These are phyloP conservation scores for Laothoe populi DNA, from an alignment of 2,888 invertebrate species.

Conservation along the genomic window DNA sequence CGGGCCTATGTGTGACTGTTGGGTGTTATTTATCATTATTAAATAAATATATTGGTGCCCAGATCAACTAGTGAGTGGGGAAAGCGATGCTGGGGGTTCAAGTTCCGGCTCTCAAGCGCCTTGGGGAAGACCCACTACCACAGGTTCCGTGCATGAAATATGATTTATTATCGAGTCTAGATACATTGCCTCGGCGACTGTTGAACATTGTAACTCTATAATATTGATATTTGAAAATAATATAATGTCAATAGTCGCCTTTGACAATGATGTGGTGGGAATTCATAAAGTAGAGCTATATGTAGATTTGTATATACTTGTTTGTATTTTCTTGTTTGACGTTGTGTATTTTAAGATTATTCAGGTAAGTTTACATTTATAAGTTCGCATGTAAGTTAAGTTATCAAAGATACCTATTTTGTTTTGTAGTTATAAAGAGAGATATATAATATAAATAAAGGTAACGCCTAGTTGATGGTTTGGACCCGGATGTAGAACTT, in stretches of 20 bases:
- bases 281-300: constrained; percentile 3
- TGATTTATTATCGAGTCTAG: constrained; percentile 28
- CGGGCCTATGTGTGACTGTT: too few relatives aligned
- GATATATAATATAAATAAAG: constrained; percentile 1
- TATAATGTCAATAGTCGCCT: constrained; percentile 16
- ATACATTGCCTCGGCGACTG: constrained; percentile 16
- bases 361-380: neutral
- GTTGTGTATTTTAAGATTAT: neutral
- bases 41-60: constrained; percentile 50
- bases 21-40: too few relatives aligned
- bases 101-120: constrained; percentile 67
- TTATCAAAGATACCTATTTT: neutral
- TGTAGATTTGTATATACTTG: neutral
- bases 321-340: neutral
- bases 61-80: constrained; percentile 81
- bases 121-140: constrained; percentile 71
- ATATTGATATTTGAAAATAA: neutral
- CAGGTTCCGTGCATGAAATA: constrained; percentile 77
- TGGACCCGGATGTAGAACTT: neutral
- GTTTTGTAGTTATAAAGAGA: neutral
- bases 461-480: neutral
- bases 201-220: neutral
- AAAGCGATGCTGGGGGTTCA: constrained; percentile 64
- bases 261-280: constrained; percentile 10
- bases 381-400: neutral